Evolutionary conservation across 2,888 invertebrate genomes (phyloP), one percentile per base, ranked within the genome.

Genomic region (Polydrusus pterygomalis): DNA sequence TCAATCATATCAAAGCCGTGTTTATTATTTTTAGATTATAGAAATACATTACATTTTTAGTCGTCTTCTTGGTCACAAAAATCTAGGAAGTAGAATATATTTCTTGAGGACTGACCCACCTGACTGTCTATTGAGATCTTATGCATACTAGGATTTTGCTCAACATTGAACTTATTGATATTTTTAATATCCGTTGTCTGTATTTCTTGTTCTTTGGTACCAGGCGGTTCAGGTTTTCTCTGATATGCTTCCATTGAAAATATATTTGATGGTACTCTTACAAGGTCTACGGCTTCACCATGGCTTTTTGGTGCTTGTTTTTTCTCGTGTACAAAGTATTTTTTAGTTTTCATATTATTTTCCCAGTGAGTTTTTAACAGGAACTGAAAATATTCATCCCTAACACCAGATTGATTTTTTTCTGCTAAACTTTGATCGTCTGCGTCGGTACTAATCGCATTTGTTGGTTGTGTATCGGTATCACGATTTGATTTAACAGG

Each of bases 51-150:
- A 34, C 34, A 34, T 34, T 34, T 34, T 34, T 34, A 34, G 2
- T 34, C 34, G 34, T 34, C 34, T 3, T 38, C 58, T 60, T 17
- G n/a, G 10, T 60, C 38, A 3, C 38, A 60, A 60, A 11, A 15
- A 38, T 60, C 60, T 13, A 74, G 49, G 30, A 74, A 74, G 62
- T 74, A 74, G 34, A 74, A 74, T 47, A 74, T 68, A 43, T 74
- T 74, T 38, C 13, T 72, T 11, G 72, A 65, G 1, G 65, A 47
- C n/a, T 15, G 25, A 17, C n/a, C 15, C 30, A 9, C 25, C 2
- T n/a, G n/a, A 9, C 45, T 11, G 7, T 45, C n/a, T 15, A 34
- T 10, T 0, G 18, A 56, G 13, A 0, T 15, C 15, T 9, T 34
- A 15, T 11, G 34, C 13, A 11, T 56, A 56, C 20, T 34, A 34